A percentile compares a stretch with the other conserved stretches of the same genome.
These are phyloP conservation scores for Phortica variegata DNA, from an alignment of 1,140 invertebrate species.

Conservation along the genomic window DNA sequence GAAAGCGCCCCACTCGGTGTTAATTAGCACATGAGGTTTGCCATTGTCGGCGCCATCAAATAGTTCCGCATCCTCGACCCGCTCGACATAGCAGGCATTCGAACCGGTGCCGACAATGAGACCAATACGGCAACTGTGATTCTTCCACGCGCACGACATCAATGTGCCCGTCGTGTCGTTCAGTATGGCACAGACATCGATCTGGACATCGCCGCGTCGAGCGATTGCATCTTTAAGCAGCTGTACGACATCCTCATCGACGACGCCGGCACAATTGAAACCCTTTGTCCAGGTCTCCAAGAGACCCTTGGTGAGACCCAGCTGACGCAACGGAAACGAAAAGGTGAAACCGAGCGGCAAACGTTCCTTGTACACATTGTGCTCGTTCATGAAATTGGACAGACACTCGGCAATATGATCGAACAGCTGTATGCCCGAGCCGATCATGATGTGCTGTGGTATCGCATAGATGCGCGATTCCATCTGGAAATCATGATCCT, in stretches of 20 bases:
- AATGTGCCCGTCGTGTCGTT: slow-evolving; percentile 99
- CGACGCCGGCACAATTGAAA: slow-evolving; percentile 90
- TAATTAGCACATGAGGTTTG: slow-evolving; percentile 76
- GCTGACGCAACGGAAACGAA: slow-evolving; percentile 93
- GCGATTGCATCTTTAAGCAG: slow-evolving; percentile 84
- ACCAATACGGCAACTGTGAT: slow-evolving; percentile 88
- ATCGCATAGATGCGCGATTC: slow-evolving; percentile 97
- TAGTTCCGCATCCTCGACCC: slow-evolving; percentile 70
- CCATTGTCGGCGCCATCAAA: slow-evolving; percentile 63
- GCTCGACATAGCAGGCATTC: slow-evolving; percentile 97
- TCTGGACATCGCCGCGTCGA: slow-evolving; percentile 84
- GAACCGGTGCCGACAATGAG: slow-evolving; percentile 94
- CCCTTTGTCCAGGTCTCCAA: slow-evolving; percentile 97
- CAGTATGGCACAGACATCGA: slow-evolving; percentile 94
- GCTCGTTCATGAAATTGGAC: slow-evolving; percentile 88
- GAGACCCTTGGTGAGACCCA: slow-evolving; percentile 87
- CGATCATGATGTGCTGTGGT: slow-evolving; percentile 92
- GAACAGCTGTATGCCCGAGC: slow-evolving; percentile 85
- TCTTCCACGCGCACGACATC: slow-evolving; percentile 99
- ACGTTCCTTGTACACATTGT: slow-evolving; percentile 73
- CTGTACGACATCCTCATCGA: slow-evolving; percentile 87
- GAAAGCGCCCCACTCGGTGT: slow-evolving; percentile 98
- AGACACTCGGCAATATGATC: slow-evolving; percentile 99
- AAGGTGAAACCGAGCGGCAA: slow-evolving; percentile 98
- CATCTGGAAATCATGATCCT: slow-evolving; percentile 85